A percentile compares a stretch with the other conserved stretches of the same genome.
phyloP scores from a whole-genome alignment of 2,888 invertebrate species.

The Chymomyza amoena region DNA sequence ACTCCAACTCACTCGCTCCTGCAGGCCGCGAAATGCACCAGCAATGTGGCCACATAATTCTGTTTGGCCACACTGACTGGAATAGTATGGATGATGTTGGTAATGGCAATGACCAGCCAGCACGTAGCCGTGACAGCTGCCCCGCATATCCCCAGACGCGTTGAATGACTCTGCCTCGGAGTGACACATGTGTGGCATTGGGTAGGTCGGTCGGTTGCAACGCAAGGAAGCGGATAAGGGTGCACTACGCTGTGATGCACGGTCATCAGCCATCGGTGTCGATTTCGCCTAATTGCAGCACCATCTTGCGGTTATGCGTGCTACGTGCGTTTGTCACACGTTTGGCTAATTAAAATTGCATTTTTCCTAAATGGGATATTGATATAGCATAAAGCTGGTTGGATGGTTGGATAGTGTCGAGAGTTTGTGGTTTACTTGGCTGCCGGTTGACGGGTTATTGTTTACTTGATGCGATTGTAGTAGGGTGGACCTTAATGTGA shows the following conservation, averaged over 20 bases:
- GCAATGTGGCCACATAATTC: slow-evolving; percentile 62
- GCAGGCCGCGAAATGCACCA: slow-evolving; percentile 41
- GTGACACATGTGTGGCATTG: slow-evolving; percentile 9
- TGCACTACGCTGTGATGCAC: slow-evolving; percentile 10
- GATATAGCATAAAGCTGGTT: slow-evolving; percentile 34
- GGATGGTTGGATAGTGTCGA: not conserved
- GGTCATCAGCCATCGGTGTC: slow-evolving; percentile 14
- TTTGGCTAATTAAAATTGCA: slow-evolving; percentile 68
- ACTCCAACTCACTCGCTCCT: slow-evolving; percentile 3
- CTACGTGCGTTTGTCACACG: slow-evolving; percentile 65
- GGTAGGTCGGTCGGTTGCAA: not conserved
- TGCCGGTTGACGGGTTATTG: not conserved
- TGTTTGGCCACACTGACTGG: slow-evolving; percentile 49
- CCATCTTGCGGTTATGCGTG: slow-evolving; percentile 67
- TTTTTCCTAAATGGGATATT: slow-evolving; percentile 52
- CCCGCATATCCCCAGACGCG: not conserved
- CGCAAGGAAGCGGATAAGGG: not conserved
- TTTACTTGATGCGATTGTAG: not conserved
- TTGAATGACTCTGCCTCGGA: slow-evolving; percentile 2
- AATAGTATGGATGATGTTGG: slow-evolving; percentile 13
- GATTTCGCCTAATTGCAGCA: slow-evolving; percentile 62
- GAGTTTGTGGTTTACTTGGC: not conserved
- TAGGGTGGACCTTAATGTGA: not conserved
- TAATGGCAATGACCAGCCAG: slow-evolving; percentile 20
- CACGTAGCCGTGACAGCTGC: slow-evolving; percentile 50